These are phyloP conservation scores for Rhyacophila brunnea DNA, from an alignment of 1,140 invertebrate genomes.

Conservation along the genomic window DNA sequence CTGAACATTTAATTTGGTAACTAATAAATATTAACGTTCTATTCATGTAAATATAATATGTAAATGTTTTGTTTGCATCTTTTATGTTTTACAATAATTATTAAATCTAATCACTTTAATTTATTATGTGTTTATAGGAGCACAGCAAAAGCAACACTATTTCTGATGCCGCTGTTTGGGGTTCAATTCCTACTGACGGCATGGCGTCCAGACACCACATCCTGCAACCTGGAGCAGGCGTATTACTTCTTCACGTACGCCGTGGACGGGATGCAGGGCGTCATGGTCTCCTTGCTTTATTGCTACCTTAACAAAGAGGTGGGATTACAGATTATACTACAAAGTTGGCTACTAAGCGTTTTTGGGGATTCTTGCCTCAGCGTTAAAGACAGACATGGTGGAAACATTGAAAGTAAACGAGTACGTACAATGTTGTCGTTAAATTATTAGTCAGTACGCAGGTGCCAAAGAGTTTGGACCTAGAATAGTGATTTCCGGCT, in stretches of 20 bases:
- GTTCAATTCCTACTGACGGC: constrained; percentile 54
- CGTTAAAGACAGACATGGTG: too few species aligned
- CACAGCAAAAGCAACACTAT: constrained; percentile 55
- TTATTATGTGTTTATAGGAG: constrained; percentile 48
- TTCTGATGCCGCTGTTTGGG: constrained; percentile 57
- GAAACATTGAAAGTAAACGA: too few species aligned
- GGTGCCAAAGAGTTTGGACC: too few species aligned
- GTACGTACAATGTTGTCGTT: too few species aligned
- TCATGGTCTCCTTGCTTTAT: constrained; percentile 57
- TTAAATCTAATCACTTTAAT: too few species aligned
- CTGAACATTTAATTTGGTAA: too few species aligned
- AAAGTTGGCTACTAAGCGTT: not conserved
- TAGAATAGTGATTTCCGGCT: too few species aligned
- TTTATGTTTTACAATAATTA: too few species aligned
- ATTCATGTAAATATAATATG: too few species aligned
- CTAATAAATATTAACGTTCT: too few species aligned
- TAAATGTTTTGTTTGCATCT: too few species aligned
- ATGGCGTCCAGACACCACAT: constrained; percentile 45
- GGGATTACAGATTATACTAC: constrained; percentile 25
- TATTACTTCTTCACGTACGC: constrained; percentile 57
- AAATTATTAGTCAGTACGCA: too few species aligned
- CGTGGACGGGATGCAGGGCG: constrained; percentile 57
- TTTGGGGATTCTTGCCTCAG: not conserved
- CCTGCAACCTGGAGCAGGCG: constrained; percentile 52
- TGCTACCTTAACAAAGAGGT: constrained; percentile 64